Evolutionary conservation across 1,140 invertebrate species (phyloP).

Genomic region (Listronotus bonariensis): DNA sequence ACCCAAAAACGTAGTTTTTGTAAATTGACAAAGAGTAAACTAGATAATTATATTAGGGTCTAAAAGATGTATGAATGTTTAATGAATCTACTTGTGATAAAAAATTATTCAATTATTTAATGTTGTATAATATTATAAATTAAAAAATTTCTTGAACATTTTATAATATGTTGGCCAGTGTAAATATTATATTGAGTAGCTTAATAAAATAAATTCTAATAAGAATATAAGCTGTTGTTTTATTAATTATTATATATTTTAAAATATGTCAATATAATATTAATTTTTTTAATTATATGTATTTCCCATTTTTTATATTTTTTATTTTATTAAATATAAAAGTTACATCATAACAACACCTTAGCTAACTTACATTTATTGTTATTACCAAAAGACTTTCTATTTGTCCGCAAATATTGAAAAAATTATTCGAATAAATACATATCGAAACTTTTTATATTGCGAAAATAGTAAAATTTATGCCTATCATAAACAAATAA

Average conservation of each 20-base stretch:
- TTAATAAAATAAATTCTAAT: slow-evolving; percentile 23
- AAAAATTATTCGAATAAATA: no score
- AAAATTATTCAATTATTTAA: slow-evolving; percentile 28
- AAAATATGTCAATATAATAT: not conserved
- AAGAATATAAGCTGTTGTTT: not conserved
- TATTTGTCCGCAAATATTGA: no score
- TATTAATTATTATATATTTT: not conserved
- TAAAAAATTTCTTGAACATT: slow-evolving; percentile 30
- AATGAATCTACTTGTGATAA: slow-evolving; percentile 35
- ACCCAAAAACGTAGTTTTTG: not conserved
- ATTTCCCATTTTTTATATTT: no score
- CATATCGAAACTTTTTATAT: no score
- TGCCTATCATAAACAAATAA: no score
- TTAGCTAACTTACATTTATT: no score
- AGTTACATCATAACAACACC: no score
- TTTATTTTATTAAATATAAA: no score
- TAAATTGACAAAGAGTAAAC: slow-evolving; percentile 4
- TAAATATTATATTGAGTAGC: slow-evolving; percentile 38
- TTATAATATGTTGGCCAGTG: slow-evolving; percentile 36
- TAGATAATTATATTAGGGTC: slow-evolving; percentile 6
- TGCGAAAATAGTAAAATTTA: no score
- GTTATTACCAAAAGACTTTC: no score
- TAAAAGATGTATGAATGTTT: slow-evolving; percentile 29
- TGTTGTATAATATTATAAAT: slow-evolving; percentile 30
- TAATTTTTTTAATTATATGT: no score